phyloP scores from a whole-genome alignment of 1,140 invertebrate species.

The Popillia japonica region DNA sequence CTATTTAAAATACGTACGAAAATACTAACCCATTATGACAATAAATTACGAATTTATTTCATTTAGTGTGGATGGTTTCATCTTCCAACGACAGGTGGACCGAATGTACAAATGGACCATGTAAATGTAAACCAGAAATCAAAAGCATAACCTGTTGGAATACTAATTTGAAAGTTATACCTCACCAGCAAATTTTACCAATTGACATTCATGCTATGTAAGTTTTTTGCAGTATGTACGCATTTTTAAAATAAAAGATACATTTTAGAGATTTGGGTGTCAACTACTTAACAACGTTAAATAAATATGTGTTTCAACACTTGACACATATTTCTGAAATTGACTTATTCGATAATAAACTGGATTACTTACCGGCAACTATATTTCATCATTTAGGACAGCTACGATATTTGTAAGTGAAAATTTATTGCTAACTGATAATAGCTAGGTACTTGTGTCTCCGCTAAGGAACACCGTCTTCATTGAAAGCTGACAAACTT shows the following conservation, averaged over 20 bases:
- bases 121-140: constrained; percentile 72
- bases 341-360: constrained; percentile 80
- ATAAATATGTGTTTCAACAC: constrained; percentile 76
- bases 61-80: constrained; percentile 72
- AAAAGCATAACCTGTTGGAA: constrained; percentile 78
- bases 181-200: constrained; percentile 73
- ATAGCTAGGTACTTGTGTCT: too few relatives aligned
- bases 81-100: constrained; percentile 70
- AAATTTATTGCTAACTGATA: too few relatives aligned
- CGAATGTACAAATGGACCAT: constrained; percentile 74
- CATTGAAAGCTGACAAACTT: too few relatives aligned
- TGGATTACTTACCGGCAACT: constrained; percentile 78
- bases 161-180: constrained; percentile 68
- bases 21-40: too few relatives aligned
- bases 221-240: constrained; percentile 51
- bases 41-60: neutral
- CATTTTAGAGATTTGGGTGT: constrained; percentile 76
- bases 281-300: constrained; percentile 75
- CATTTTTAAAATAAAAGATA: neutral
- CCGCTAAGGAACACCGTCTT: too few relatives aligned
- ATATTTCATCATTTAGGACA: constrained; percentile 78
- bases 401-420: constrained; percentile 75
- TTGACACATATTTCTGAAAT: constrained; percentile 74
- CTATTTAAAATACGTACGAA: too few relatives aligned
- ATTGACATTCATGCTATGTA: constrained; percentile 74